Evolutionary conservation across 2,888 invertebrate genomes (phyloP).

Genomic region (Lutraria lutraria): DNA sequence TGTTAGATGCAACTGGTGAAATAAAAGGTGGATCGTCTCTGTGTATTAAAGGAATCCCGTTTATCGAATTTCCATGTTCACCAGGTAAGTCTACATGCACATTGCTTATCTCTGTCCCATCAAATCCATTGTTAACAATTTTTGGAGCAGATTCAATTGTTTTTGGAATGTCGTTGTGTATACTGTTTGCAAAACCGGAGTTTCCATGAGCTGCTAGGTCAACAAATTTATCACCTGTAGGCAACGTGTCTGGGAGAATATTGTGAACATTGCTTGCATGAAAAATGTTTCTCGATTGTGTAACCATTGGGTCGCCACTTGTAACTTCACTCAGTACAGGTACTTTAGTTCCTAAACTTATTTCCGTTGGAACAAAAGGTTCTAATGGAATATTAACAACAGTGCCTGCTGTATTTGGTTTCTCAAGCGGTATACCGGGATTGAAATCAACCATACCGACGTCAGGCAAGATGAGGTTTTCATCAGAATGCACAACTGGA

Average conservation of each 20-base stretch:
- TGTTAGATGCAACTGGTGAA: no score
- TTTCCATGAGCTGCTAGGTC: constrained; percentile 15
- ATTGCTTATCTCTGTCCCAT: neutral
- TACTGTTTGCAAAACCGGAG: neutral
- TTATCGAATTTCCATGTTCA: constrained; percentile 23
- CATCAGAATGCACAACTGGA: constrained; percentile 22
- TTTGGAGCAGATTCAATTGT: neutral
- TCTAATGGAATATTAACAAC: neutral
- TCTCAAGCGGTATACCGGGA: neutral
- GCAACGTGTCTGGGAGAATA: neutral
- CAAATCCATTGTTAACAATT: neutral
- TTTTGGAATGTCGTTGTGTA: constrained; percentile 27
- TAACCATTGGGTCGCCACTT: neutral
- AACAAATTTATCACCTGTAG: neutral
- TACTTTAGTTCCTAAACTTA: neutral
- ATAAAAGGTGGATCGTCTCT: neutral
- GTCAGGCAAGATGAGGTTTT: neutral
- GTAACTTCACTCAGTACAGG: constrained; percentile 12
- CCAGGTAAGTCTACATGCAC: constrained; percentile 38
- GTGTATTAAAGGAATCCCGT: constrained; percentile 10
- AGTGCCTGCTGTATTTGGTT: neutral
- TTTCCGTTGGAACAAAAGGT: neutral
- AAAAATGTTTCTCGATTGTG: constrained; percentile 1
- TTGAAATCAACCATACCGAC: neutral
- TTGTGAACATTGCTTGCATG: constrained; percentile 37